These are phyloP conservation scores for Ectropis crepuscularia DNA, from an alignment of 2,888 invertebrate species.

Conservation along the genomic window DNA sequence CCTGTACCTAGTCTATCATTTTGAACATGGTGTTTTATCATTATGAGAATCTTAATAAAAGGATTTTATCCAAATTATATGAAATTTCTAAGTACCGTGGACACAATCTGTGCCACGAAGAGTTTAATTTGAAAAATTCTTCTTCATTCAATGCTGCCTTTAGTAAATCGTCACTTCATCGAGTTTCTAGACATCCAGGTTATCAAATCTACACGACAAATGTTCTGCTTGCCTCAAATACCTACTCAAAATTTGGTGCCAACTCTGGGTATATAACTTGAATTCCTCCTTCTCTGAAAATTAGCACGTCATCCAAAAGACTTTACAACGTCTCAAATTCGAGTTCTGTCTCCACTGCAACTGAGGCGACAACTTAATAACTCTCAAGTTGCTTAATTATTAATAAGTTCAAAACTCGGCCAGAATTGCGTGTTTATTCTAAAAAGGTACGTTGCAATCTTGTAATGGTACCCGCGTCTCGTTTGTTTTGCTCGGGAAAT, in stretches of 20 bases:
- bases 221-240: no score
- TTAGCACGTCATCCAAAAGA: background rate
- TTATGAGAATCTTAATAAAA: background rate
- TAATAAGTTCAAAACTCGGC: constrained; percentile 34
- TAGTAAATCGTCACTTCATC: background rate
- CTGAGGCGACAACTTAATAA: constrained; percentile 23
- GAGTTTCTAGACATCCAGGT: no score
- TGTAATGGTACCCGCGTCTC: constrained; percentile 3
- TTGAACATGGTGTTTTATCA: no score
- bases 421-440: constrained; percentile 25
- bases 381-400: constrained; percentile 38
- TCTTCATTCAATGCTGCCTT: background rate
- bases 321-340: background rate
- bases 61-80: background rate
- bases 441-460: constrained; percentile 15
- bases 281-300: background rate
- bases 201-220: no score
- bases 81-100: background rate
- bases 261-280: background rate
- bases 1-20: no score
- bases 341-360: background rate
- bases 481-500: background rate
- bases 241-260: background rate
- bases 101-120: no score
- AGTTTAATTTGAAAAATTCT: background rate